Evolutionary conservation across 1,140 invertebrate species (phyloP).

Genomic region (Phocides pigmalion): DNA sequence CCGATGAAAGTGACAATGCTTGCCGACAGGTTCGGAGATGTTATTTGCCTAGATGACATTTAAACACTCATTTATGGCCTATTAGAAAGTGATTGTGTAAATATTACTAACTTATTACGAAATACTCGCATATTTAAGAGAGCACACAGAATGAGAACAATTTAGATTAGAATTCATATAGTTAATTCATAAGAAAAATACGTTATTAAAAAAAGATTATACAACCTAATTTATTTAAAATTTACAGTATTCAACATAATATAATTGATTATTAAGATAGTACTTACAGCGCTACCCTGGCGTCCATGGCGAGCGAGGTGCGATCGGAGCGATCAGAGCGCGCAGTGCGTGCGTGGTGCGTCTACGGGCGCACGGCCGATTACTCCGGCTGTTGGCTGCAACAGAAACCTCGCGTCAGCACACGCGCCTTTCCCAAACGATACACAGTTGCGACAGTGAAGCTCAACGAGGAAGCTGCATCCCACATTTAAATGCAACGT

Average conservation of each 20-base stretch:
- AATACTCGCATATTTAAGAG: constrained; percentile 37
- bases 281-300: constrained; percentile 73
- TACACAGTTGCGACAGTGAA: constrained; percentile 76
- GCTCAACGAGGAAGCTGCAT: constrained; percentile 79
- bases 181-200: too few relatives aligned
- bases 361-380: constrained; percentile 52
- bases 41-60: constrained; percentile 13
- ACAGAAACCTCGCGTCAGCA: constrained; percentile 76
- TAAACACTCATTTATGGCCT: constrained; percentile 32
- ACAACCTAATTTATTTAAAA: too few relatives aligned
- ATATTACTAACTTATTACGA: constrained; percentile 46
- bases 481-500: constrained; percentile 79
- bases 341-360: constrained; percentile 40
- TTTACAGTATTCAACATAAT: too few relatives aligned
- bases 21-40: constrained; percentile 49
- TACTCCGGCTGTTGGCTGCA: constrained; percentile 69
- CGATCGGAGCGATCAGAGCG: constrained; percentile 36
- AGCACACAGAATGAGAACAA: background rate
- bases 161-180: background rate
- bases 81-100: constrained; percentile 64
- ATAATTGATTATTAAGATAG: constrained; percentile 7
- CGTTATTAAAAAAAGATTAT: too few relatives aligned
- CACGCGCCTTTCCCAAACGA: constrained; percentile 78
- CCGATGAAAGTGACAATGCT: constrained; percentile 63
- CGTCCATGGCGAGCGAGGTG: constrained; percentile 54